A percentile compares a stretch with the other conserved stretches of the same genome.
phyloP scores from a whole-genome alignment of 2,797 vertebrate genomes.

The Siniperca obscura region DNA sequence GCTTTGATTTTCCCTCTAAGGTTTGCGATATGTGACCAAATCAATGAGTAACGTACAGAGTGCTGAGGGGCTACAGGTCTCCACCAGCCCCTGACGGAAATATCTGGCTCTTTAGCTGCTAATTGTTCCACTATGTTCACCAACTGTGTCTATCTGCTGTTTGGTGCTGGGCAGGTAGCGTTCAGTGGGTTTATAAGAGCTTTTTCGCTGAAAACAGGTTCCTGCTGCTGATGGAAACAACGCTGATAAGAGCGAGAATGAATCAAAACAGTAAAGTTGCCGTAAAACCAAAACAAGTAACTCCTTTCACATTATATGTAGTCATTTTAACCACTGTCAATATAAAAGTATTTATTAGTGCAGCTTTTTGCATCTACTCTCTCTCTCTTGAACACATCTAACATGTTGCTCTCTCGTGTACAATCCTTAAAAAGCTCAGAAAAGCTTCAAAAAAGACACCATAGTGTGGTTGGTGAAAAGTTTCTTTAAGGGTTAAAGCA shows the following conservation, averaged over 20 bases:
- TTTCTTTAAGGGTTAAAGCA: conserved; percentile 9
- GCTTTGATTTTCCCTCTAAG: too few relatives aligned
- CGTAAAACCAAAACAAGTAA: not conserved
- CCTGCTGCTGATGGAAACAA: not conserved
- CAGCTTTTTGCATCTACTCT: not conserved
- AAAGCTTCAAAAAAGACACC: not conserved
- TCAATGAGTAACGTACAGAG: too few relatives aligned
- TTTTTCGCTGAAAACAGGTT: not conserved
- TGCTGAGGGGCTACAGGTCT: too few relatives aligned
- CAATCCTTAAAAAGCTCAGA: not conserved
- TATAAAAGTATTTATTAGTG: not conserved
- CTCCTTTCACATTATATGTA: not conserved
- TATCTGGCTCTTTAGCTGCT: not conserved
- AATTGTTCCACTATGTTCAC: not conserved
- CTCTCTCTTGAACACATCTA: not conserved
- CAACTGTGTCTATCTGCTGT: not conserved
- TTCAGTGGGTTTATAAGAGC: not conserved
- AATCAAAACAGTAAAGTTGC: not conserved
- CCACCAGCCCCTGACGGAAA: not conserved
- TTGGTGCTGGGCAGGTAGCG: not conserved
- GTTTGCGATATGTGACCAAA: too few relatives aligned
- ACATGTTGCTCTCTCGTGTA: not conserved
- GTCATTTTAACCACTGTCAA: not conserved
- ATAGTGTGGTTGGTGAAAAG: not conserved
- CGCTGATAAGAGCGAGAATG: not conserved